These are phyloP conservation scores for Regulus satrapa DNA, from an alignment of 2,113 vertebrate genomes.

Conservation along the genomic window DNA sequence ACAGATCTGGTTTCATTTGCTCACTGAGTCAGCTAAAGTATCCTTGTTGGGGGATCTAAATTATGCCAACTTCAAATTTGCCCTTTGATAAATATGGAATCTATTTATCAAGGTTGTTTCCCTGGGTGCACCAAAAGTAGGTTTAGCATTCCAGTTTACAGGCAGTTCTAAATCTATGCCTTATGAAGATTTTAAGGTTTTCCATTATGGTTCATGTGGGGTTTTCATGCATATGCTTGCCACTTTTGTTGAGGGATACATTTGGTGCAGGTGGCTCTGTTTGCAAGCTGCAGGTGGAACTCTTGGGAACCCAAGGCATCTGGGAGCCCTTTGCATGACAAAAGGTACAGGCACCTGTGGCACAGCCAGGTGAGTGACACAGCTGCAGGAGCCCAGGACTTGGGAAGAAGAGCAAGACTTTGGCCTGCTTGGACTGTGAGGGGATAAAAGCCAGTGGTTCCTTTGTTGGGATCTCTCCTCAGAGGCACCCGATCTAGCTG, in stretches of 20 bases:
- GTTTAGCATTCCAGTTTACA: not conserved
- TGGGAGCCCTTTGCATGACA: not conserved
- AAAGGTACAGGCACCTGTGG: not conserved
- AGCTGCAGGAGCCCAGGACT: not conserved
- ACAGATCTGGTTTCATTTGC: not conserved
- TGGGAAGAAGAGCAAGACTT: not conserved
- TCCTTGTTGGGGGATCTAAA: not conserved
- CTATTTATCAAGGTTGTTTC: not conserved
- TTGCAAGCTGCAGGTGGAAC: not conserved
- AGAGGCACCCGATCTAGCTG: rapidly evolving
- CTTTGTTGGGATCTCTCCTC: not conserved
- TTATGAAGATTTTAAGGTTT: not conserved
- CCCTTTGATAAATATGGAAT: not conserved
- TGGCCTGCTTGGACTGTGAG: not conserved
- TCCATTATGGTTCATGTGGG: not conserved
- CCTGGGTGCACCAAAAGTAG: not conserved
- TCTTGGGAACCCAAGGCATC: not conserved
- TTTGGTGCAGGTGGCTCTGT: not conserved
- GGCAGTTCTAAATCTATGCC: not conserved
- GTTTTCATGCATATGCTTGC: not conserved
- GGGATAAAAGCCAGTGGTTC: not conserved
- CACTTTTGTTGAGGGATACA: not conserved
- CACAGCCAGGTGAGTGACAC: too few relatives aligned
- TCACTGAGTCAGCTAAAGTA: not conserved
- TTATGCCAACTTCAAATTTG: not conserved